Base-by-base conservation (phyloP, 2,113 vertebrate genomes). In the Caranx melampygus region DNA sequence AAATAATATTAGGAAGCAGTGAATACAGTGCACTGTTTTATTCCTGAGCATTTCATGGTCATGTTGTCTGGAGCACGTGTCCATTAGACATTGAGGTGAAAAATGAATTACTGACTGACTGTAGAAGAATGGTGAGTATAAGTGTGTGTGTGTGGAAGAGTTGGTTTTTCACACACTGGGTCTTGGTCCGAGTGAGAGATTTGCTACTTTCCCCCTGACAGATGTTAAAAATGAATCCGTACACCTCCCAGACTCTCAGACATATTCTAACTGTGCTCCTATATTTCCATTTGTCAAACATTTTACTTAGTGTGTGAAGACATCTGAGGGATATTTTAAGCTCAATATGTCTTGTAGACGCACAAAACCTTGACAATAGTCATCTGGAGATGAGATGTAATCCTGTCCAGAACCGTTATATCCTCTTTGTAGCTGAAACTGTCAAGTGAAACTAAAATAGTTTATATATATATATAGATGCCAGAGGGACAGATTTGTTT, bases 41-140 rank as follows among this genome's bases (percentile, higher is more conserved):
- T 34, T 57, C 2, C 5, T 83, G 42, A 68, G 45, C 16, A 7
- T 68, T 75, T 82, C 79, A 87, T 81, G 85, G 86, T 84, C 81
- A 86, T 86, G 73, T 79, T 83, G 61, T 76, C 71, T 75, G 60
- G 26, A 65, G 51, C 42, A 0, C 1, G 61, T 78, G 61, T 75
- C 47, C 45, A 37, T 45, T 18, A 59, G 35, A 71, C 6, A 54
- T 11, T 65, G 2, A 65, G 57, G 1, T 59, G 9, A 69, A 66
- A 72, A 63, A 60, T 47, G 3, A 72, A 15, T 78, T 8, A 40
- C 13, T 59, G 26, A 40, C 13, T 59, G 26, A 34, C 33, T 54
- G 34, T 1, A n/a, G 37, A 73, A 69, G n/a, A 80, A 67, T 40
- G 89, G 88, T 89, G 72, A 89, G 88, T 89, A 63, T 61, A 15